Conservation (phyloP, 2,888 invertebrate species). For the Colostygia pectinataria region DNA sequence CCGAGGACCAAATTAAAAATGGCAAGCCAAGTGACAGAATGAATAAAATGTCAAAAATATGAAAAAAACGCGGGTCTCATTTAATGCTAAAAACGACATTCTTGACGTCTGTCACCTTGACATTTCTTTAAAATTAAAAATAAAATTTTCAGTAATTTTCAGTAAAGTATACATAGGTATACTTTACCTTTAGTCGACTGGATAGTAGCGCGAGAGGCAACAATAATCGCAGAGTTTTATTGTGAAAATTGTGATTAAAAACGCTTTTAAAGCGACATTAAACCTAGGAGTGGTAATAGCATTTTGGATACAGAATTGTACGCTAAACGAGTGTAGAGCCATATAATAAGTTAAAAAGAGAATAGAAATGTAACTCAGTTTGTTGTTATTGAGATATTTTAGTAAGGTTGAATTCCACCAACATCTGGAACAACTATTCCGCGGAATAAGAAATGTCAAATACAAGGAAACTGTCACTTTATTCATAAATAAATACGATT, state of each 20-base stretch:
- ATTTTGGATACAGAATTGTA: slow-evolving; percentile 15
- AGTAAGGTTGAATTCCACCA: too few species aligned
- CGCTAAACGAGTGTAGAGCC: slow-evolving; percentile 10
- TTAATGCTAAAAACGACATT: too few species aligned
- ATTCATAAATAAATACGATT: too few species aligned
- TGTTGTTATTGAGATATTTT: too few species aligned
- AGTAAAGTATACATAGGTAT: not conserved
- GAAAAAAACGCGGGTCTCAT: too few species aligned
- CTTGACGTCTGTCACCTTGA: too few species aligned
- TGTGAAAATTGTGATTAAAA: slow-evolving; percentile 31
- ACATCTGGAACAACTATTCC: too few species aligned
- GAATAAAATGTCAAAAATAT: too few species aligned
- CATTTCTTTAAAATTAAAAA: too few species aligned
- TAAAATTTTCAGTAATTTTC: too few species aligned
- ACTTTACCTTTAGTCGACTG: not conserved
- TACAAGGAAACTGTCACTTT: too few species aligned
- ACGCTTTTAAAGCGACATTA: slow-evolving; percentile 28
- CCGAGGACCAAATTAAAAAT: not conserved
- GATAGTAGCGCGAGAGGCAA: not conserved
- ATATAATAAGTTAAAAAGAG: not conserved
- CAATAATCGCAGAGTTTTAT: slow-evolving; percentile 19
- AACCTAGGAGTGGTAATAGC: slow-evolving; percentile 20
- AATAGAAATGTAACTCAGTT: not conserved
- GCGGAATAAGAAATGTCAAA: too few species aligned
- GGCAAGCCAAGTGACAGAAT: not conserved